Base-by-base conservation (phyloP, 2,113 vertebrate species). In the Propithecus coquereli region DNA sequence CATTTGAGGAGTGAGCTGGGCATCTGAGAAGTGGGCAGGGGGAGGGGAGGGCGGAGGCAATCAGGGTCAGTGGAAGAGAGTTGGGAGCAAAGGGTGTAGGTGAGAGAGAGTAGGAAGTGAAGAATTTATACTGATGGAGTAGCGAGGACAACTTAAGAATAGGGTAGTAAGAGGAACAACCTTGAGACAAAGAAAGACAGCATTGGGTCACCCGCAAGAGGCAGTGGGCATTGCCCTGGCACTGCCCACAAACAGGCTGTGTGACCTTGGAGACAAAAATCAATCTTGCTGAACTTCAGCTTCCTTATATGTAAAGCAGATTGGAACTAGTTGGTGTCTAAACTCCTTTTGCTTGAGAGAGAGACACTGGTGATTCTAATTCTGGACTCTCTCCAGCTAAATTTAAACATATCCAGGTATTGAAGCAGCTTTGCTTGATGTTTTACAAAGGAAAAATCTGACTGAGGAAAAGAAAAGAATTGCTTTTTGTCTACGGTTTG, bases 401-500 rank as follows among this genome's bases (percentile, higher is more conserved):
- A 27, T 76, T 61, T 66, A 68, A 96, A 79, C 50, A 59, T 40
- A 37, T 16, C 8, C n/a, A 43, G 30, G 32, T 59, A 70, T 10
- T 37, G 34, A 92, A 86, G 63, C 27, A 47, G 27, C 91, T 96
- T 73, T 59, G 43, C 52, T 80, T 88, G 70, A 43, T 50, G 37
- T 70, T 91, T 89, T 61, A 80, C 73, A 65, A 57, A 91, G 88
- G 52, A 82, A 77, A 95, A 87, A 61, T 90, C 47, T 32, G 52
- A 91, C 45, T 7, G 8, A 94, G 81, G 22, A 16, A 77, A 91
- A 91, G 74, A 68, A 93, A 91, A 85, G 52, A 91, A 76, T 70
- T 1, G 3, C 70, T 94, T 63, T 91, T 79, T 82, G 71, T 83
- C 34, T 96, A 32, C 81, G 77, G 80, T 94, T 94, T 82, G 71